Evolutionary conservation across 2,888 invertebrate species (phyloP), one percentile per base, ranked within the genome.

Genomic region (Parnassius orleans): DNA sequence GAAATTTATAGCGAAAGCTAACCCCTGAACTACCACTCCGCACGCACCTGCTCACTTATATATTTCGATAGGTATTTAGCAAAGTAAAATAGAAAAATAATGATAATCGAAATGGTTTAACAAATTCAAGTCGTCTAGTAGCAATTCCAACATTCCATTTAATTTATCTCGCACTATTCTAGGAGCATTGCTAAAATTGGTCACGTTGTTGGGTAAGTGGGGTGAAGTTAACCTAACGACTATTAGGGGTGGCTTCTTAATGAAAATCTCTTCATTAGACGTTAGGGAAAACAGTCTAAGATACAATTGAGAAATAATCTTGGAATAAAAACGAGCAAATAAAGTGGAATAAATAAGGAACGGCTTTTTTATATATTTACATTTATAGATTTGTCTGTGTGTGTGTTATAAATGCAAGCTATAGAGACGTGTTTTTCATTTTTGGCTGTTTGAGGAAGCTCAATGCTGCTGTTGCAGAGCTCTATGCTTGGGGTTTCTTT

Each of bases 201-300:
- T 76, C 75, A 77, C 76, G 77, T 77, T 67, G 44, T 33, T 33
- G 19, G 51, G 51, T 57, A 67, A 69, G 69, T 69, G 67, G 72
- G 68, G 66, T 70, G 61, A 67, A 69, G 68, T 72, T 68, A 68
- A 66, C 59, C 63, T 52, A 61, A 67, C 64, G 66, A 66, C 64
- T 66, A 66, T 70, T 65, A 64, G 66, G 68, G 61, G 63, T 48
- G 57, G 58, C 47, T 57, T 52, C 64, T 65, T 75, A 75, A 76
- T 76, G 73, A 73, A 75, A 75, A 75, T 64, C 72, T 66, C 71
- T 73, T 73, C 68, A 69, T 68, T 69, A 68, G 62, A 33, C 56
- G 53, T 50, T n/a, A 56, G 53, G 60, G 55, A 57, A 57, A 52
- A 52, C 19, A 24, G 44, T 44, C 19, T 15, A 46, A 59, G 63